These are phyloP conservation scores for Euzophera pinguis DNA, from an alignment of 2,888 invertebrate species.

Conservation along the genomic window DNA sequence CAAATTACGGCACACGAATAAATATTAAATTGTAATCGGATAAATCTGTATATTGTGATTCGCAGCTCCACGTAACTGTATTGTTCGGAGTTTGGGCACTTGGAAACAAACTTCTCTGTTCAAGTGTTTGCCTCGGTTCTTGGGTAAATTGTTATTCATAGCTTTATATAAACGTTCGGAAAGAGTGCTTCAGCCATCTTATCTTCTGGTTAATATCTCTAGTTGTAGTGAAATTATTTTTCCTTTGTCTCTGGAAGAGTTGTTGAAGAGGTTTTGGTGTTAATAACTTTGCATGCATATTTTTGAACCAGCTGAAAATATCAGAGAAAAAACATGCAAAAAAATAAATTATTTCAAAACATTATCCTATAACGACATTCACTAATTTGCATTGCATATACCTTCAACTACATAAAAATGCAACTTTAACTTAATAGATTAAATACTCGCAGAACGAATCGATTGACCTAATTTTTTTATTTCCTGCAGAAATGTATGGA, in stretches of 20 bases:
- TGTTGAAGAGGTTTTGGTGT: slow-evolving; percentile 32
- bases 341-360: too few relatives aligned
- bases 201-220: slow-evolving; percentile 63
- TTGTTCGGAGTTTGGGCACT: slow-evolving; percentile 75
- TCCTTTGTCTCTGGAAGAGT: slow-evolving; percentile 42
- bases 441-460: background rate
- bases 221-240: slow-evolving; percentile 59
- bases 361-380: too few relatives aligned
- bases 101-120: slow-evolving; percentile 72
- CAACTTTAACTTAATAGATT: background rate
- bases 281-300: too few relatives aligned
- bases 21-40: slow-evolving; percentile 15
- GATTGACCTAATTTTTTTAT: slow-evolving; percentile 6
- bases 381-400: background rate
- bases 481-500: background rate
- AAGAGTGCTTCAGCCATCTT: slow-evolving; percentile 73
- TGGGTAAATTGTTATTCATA: slow-evolving; percentile 78
- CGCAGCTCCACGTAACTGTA: slow-evolving; percentile 58
- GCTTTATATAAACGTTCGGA: slow-evolving; percentile 70
- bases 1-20: background rate
- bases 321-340: too few relatives aligned
- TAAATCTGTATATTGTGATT: slow-evolving; percentile 28
- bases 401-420: background rate
- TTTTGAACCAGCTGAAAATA: too few relatives aligned
- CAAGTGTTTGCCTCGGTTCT: slow-evolving; percentile 74